Base-by-base conservation (phyloP, 1,140 invertebrate species). In the Hyphantria cunea region DNA sequence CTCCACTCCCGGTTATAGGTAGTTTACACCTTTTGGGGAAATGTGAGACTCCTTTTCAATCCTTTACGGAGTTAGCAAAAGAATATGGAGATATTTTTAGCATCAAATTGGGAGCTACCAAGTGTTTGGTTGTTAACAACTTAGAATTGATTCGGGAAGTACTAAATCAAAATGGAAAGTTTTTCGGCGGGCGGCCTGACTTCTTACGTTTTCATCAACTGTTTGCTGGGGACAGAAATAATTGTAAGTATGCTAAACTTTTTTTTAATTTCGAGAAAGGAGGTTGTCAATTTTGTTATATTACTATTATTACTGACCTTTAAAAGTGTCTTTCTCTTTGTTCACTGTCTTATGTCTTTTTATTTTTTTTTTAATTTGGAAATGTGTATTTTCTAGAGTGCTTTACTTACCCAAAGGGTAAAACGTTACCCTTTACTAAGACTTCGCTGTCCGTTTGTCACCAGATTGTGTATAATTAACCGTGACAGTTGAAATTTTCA, bases 131-230 rank as follows among this genome's bases (percentile, higher is more conserved):
- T 10, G 94, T 97, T 14, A 97, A 95, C 78, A 95, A 93, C 69
- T 93, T 95, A 71, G 91, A 93, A 3, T 79, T 94, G 10, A 95
- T 97, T 67, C 94, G 94, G 63, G 95, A 96, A 81, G 95, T 97
- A 12, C 92, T 97, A 11, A 94, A 97, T 74, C 93, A 94, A 61
- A 96, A 96, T 82, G 95, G 95, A 37, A 94, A 93, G 58, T 93
- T 94, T 67, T 97, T 98, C 83, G 95, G 95, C 2, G 95, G 95
- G 6, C 89, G 96, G 33, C 96, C 96, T 0, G 93, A 97, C 79
- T 97, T 97, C 81, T 74, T 95, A 32, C 89, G 96, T 0, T 90
- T 90, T 59, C 85, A 90, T 58, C 75, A 87, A 37, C 77, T 90
- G 0, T 90, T 90, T 41, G 87, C 82, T 31, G 87, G 87, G 6